phyloP scores from a whole-genome alignment of 2,888 invertebrate species.

The Podabrus alpinus region DNA sequence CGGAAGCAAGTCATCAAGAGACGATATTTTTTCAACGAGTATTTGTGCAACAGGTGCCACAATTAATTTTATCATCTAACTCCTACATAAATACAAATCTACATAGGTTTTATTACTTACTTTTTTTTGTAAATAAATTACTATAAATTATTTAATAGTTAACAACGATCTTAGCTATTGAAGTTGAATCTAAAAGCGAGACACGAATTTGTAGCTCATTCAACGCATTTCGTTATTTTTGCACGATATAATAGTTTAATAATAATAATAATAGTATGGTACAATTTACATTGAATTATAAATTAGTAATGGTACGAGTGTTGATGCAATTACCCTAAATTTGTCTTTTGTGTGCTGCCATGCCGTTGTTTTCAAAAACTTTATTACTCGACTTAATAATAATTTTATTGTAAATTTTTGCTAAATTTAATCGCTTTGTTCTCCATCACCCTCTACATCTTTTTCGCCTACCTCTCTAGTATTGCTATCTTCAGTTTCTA shows the following conservation, averaged over 20 bases:
- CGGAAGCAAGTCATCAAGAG: not conserved
- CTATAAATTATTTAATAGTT: constrained; percentile 50
- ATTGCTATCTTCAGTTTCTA: constrained; percentile 63
- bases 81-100: constrained; percentile 45
- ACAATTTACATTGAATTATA: constrained; percentile 43
- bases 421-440: constrained; percentile 59
- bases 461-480: constrained; percentile 60
- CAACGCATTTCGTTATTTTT: constrained; percentile 20
- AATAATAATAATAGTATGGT: constrained; percentile 30
- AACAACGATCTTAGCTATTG: constrained; percentile 55
- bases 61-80: constrained; percentile 40
- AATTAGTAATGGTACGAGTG: constrained; percentile 29
- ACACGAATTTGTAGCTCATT: constrained; percentile 25
- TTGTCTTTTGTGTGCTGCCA: constrained; percentile 50
- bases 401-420: not conserved
- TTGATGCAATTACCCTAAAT: constrained; percentile 37
- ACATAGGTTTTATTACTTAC: constrained; percentile 48
- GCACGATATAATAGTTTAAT: constrained; percentile 16
- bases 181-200: constrained; percentile 56
- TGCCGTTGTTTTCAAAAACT: constrained; percentile 17
- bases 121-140: constrained; percentile 40
- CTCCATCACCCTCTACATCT: constrained; percentile 63
- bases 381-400: constrained; percentile 3
- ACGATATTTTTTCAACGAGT: constrained; percentile 28
- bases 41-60: constrained; percentile 54